Percentiles rank a stretch among this genome's conserved stretches.
Evolutionary conservation across 1,140 invertebrate species (phyloP).

Genomic region (Trichonephila clavipes): DNA sequence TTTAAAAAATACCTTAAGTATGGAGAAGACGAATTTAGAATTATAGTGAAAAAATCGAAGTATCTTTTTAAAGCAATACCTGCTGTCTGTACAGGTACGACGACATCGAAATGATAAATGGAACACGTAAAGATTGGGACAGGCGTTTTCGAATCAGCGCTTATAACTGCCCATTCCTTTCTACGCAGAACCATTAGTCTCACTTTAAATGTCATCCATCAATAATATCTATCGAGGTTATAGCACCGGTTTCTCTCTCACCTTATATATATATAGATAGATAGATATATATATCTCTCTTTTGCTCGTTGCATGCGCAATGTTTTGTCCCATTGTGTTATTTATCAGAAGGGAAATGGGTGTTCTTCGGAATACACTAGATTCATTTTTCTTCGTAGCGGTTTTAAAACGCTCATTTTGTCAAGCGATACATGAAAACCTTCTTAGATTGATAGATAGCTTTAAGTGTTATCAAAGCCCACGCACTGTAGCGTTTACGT

Average conservation of each 20-base stretch:
- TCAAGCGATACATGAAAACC: neutral
- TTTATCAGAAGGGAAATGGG: neutral
- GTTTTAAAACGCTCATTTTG: neutral
- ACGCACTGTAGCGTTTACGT: neutral
- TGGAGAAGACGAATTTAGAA: neutral
- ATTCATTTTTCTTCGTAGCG: neutral
- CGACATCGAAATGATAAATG: neutral
- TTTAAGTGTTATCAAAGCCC: neutral
- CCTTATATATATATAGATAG: neutral
- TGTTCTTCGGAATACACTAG: neutral
- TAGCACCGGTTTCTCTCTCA: neutral
- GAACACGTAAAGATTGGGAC: neutral
- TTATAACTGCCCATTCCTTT: neutral
- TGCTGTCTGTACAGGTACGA: neutral
- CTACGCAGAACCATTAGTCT: neutral
- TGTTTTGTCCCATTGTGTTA: neutral
- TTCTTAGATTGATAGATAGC: neutral
- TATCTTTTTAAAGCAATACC: neutral
- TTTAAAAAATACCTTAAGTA: neutral
- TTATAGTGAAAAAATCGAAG: neutral
- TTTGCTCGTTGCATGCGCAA: neutral
- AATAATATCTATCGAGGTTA: conserved; percentile 1
- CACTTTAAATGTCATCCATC: conserved; percentile 25
- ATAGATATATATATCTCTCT: neutral
- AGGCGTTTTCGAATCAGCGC: conserved; percentile 8